These are phyloP conservation scores for Cygnus buccinator DNA, from an alignment of 2,113 vertebrate species.

Conservation along the genomic window DNA sequence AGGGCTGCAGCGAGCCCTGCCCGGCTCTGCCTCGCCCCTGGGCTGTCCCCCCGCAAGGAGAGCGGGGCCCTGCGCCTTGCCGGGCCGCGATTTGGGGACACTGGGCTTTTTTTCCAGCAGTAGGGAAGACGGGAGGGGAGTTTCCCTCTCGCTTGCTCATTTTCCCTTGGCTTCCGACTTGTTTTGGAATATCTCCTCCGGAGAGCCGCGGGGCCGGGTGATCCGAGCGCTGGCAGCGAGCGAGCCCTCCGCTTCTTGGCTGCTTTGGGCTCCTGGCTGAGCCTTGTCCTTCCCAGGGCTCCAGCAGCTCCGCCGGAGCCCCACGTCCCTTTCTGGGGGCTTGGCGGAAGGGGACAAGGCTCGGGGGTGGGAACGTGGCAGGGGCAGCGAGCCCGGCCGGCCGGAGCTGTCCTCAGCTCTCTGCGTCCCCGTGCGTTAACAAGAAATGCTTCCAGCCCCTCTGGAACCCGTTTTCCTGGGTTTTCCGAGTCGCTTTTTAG, in stretches of 20 bases:
- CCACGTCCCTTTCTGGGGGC: accelerated
- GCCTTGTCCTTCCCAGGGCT: background rate
- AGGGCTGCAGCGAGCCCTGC: no score
- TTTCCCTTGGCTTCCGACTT: background rate
- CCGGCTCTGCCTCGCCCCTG: background rate
- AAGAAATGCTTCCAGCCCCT: background rate
- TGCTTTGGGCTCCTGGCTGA: background rate
- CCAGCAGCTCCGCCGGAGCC: accelerated
- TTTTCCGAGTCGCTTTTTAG: background rate
- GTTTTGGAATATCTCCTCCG: background rate
- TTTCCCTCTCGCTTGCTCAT: accelerated
- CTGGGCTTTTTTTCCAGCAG: background rate
- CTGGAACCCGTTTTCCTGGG: background rate
- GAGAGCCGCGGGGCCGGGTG: no score
- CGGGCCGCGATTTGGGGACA: accelerated
- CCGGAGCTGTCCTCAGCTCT: background rate
- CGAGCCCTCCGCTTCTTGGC: background rate
- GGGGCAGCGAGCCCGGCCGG: background rate
- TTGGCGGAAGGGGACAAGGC: accelerated
- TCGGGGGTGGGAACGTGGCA: background rate
- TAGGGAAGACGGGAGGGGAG: background rate
- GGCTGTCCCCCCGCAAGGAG: background rate
- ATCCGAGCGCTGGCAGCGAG: background rate
- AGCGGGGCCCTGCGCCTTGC: no score
- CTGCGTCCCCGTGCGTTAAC: accelerated